phyloP scores from a whole-genome alignment of 2,888 invertebrate genomes.

The Aquatica leii region DNA sequence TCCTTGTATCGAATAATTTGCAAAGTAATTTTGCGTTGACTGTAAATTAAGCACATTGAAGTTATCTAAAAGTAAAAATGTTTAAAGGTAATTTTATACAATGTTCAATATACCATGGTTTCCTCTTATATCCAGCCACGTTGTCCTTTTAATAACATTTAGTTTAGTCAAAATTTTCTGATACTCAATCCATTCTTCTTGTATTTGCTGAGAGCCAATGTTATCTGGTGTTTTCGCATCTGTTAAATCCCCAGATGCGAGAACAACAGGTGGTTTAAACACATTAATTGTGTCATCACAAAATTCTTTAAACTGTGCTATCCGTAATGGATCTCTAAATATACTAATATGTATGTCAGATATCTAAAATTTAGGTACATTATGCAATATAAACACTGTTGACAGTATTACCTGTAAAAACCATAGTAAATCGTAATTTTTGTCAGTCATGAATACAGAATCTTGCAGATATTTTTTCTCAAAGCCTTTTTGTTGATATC shows the following conservation, averaged over 20 bases:
- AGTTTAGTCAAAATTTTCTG: slow-evolving; percentile 73
- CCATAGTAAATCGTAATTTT: slow-evolving; percentile 72
- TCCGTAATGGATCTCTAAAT: slow-evolving; percentile 77
- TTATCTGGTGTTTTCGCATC: slow-evolving; percentile 84
- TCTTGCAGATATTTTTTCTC: slow-evolving; percentile 54
- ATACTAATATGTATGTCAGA: slow-evolving; percentile 90
- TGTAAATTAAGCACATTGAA: slow-evolving; percentile 79
- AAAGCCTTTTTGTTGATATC: slow-evolving; percentile 31
- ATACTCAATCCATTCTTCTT: slow-evolving; percentile 86
- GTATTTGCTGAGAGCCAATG: slow-evolving; percentile 81
- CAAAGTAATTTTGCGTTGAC: slow-evolving; percentile 78
- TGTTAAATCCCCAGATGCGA: slow-evolving; percentile 89
- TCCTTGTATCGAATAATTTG: slow-evolving; percentile 83
- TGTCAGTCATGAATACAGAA: slow-evolving; percentile 61
- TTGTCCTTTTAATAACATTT: slow-evolving; percentile 71
- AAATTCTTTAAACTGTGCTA: slow-evolving; percentile 81
- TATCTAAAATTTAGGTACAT: slow-evolving; percentile 66
- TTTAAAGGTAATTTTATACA: slow-evolving; percentile 15
- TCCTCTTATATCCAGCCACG: slow-evolving; percentile 90
- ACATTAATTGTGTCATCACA: slow-evolving; percentile 76
- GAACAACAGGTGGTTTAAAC: slow-evolving; percentile 78
- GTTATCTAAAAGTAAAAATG: slow-evolving; percentile 74
- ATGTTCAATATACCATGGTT: slow-evolving; percentile 77
- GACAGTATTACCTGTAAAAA: slow-evolving; percentile 73
- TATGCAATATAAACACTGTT: slow-evolving; percentile 4